Conservation (phyloP, 2,888 invertebrate genomes). For the Lycia hirtaria region DNA sequence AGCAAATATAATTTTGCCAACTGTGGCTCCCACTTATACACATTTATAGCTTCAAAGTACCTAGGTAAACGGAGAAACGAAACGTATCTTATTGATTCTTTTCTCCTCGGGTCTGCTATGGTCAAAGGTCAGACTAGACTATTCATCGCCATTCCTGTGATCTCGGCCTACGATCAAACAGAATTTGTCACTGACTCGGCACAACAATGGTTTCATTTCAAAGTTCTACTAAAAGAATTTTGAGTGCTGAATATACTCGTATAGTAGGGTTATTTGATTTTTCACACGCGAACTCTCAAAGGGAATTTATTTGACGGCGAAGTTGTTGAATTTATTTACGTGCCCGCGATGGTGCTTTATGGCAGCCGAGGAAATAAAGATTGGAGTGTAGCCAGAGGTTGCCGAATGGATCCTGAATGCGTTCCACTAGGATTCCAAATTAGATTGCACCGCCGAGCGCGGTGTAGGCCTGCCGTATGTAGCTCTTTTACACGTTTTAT, state of each 20-base stretch:
- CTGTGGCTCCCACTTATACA: slow-evolving; percentile 1
- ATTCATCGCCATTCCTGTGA: slow-evolving; percentile 31
- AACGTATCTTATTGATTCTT: slow-evolving; percentile 19
- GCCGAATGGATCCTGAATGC: slow-evolving; percentile 51
- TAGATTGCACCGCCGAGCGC: slow-evolving; percentile 49
- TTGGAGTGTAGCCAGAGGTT: slow-evolving; percentile 67
- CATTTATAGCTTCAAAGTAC: slow-evolving; percentile 10
- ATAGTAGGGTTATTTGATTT: slow-evolving; percentile 51
- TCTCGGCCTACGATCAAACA: slow-evolving; percentile 30
- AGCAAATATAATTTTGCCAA: neutral
- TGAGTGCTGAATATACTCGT: slow-evolving; percentile 42
- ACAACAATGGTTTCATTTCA: slow-evolving; percentile 39
- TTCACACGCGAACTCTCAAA: slow-evolving; percentile 58
- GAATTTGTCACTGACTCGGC: slow-evolving; percentile 29
- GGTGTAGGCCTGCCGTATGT: slow-evolving; percentile 17
- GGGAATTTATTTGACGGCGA: slow-evolving; percentile 59
- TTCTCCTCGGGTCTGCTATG: slow-evolving; percentile 12
- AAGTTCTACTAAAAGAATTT: slow-evolving; percentile 40
- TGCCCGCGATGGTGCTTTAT: slow-evolving; percentile 57
- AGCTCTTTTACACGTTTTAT: slow-evolving; percentile 18
- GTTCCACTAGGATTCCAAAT: slow-evolving; percentile 58
- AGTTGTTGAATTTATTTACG: slow-evolving; percentile 63
- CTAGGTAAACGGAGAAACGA: slow-evolving; percentile 22
- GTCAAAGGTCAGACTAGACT: slow-evolving; percentile 35
- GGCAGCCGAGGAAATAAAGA: slow-evolving; percentile 61